Conservation (phyloP, 2,888 invertebrate species). For the Girardia tigrina region DNA sequence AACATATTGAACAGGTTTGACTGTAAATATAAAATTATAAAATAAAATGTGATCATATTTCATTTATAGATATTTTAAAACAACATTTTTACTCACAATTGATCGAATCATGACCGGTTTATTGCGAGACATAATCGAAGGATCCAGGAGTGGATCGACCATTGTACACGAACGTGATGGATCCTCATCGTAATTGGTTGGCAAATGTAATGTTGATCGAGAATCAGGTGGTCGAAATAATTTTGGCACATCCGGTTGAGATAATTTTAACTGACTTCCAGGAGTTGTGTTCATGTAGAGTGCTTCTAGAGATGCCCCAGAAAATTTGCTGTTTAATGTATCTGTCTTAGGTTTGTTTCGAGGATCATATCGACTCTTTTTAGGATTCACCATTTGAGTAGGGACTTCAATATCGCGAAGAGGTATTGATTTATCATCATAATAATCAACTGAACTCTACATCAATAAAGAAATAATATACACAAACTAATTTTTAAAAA, state of each 20-base stretch:
- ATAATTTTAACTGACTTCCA: neutral
- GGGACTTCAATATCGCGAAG: neutral
- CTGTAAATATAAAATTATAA: no score
- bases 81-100: neutral
- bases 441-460: neutral
- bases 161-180: neutral
- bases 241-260: neutral
- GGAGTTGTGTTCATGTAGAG: neutral
- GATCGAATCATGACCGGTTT: neutral
- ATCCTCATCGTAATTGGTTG: neutral
- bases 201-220: neutral
- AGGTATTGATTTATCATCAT: neutral
- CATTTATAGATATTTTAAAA: no score
- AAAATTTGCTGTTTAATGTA: neutral
- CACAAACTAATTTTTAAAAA: neutral
- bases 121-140: neutral
- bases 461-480: neutral
- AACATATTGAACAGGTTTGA: no score
- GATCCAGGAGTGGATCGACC: neutral
- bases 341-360: neutral
- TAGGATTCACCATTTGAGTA: neutral
- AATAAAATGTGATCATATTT: no score
- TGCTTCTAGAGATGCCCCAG: neutral
- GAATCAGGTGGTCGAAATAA: neutral
- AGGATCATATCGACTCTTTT: conserved; percentile 3